Evolutionary conservation across 2,113 vertebrate species (phyloP), one percentile per base, ranked within the genome.

Genomic region (Anguilla rostrata): DNA sequence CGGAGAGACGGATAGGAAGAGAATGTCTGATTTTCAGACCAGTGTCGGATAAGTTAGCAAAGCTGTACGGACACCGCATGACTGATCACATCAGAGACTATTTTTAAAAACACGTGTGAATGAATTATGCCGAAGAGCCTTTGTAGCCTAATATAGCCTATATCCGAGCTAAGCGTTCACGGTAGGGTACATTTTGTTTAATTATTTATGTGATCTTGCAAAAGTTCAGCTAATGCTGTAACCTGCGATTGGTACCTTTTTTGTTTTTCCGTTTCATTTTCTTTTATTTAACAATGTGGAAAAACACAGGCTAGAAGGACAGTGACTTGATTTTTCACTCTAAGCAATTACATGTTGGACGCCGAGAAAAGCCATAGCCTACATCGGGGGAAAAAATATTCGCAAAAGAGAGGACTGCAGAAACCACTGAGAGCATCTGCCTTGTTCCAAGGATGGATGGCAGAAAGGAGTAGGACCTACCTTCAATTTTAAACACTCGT

Each of bases 391-490:
- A 86, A 87, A 40, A 60, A 89, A 53, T 80, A 57, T 71, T 29
- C n/a, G 82, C 40, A 71, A 18, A n/a, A 41, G 71, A 39, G 39
- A 39, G 71, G 29, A 57, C 57, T 66, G 78, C 53, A 79, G 83
- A 71, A 84, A 81, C 78, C 83, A 86, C 84, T 81, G 85, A 83
- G 88, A 91, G 88, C 91, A 89, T 90, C 92, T 90, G 89, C 34
- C 92, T 88, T 87, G 91, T 92, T 88, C 88, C 86, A 91, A 90
- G 92, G 92, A 94, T 94, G 94, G 93, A 90, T 91, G 92, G 91
- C 91, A 92, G 86, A 87, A 84, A 91, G 89, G 87, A 89, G 83
- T 88, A 66, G 60, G 22, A 66, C 20, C 60, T 66, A 91, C 84
- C 88, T 87, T 84, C 88, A 84, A 18, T 91, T 90, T 88, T 92